phyloP scores from a whole-genome alignment of 2,888 invertebrate species.

The Drosophila colorata region DNA sequence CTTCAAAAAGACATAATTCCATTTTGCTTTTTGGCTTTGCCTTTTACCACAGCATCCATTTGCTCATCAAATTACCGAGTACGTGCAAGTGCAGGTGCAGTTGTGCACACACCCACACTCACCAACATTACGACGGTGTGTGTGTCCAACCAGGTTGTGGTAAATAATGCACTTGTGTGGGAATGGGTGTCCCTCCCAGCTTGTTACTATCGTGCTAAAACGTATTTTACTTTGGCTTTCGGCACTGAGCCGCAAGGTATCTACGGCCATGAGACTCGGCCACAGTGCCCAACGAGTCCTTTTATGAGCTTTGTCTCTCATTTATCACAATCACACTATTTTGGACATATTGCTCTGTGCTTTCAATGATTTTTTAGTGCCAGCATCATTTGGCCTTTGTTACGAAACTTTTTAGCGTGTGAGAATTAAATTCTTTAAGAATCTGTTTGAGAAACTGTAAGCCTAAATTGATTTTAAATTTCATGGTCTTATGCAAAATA shows the following conservation, averaged over 20 bases:
- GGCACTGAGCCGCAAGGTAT: conserved; percentile 17
- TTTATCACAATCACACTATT: conserved; percentile 66
- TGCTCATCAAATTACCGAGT: conserved; percentile 74
- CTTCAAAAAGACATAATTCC: conserved; percentile 74
- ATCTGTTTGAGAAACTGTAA: background rate
- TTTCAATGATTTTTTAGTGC: conserved; percentile 27
- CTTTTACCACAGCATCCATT: conserved; percentile 45
- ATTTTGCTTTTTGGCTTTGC: conserved; percentile 67
- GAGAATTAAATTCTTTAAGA: background rate
- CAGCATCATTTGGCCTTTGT: conserved; percentile 16
- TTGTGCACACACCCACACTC: conserved; percentile 7
- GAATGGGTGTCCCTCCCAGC: conserved; percentile 28
- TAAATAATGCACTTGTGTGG: conserved; percentile 38
- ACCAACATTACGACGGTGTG: background rate
- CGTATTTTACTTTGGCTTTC: conserved; percentile 52
- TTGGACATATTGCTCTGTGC: conserved; percentile 34
- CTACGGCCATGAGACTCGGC: conserved; percentile 32
- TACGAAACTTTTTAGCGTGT: background rate
- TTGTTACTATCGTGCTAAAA: conserved; percentile 64
- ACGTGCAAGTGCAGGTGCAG: conserved; percentile 66
- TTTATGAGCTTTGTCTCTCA: conserved; percentile 49
- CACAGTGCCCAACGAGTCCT: conserved; percentile 18
- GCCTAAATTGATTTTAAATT: no score
- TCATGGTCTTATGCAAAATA: no score
- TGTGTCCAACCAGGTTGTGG: conserved; percentile 19